Percentiles rank a stretch among this genome's conserved stretches.
Conservation (phyloP, 2,888 invertebrate species). For the Leptodirus hochenwartii region DNA sequence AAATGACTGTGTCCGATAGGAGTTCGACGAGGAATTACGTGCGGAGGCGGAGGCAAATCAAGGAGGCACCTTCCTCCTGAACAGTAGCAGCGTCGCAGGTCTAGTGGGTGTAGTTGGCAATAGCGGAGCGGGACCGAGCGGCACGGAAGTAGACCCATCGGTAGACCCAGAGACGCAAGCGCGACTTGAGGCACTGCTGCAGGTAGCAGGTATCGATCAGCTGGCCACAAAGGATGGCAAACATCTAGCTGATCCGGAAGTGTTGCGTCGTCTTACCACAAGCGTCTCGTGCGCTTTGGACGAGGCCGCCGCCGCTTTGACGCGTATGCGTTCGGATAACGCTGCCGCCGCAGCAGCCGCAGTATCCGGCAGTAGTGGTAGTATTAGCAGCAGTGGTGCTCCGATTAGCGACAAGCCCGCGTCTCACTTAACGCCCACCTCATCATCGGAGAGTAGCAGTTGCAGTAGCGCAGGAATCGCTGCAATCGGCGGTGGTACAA, state of each 20-base stretch:
- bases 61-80: conserved; percentile 47
- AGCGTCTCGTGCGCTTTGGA: conserved; percentile 79
- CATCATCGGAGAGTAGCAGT: no score
- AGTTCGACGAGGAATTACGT: conserved; percentile 42
- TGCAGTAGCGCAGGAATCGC: not conserved
- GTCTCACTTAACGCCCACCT: no score
- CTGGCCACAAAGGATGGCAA: conserved; percentile 63
- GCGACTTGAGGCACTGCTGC: conserved; percentile 78
- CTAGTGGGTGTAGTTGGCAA: no score
- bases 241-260: conserved; percentile 76
- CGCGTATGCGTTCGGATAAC: conserved; percentile 88
- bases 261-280: conserved; percentile 68
- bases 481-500: not conserved
- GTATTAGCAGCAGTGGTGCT: conserved; percentile 5
- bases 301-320: conserved; percentile 91
- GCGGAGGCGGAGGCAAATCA: conserved; percentile 37
- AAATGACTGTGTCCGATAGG: conserved; percentile 20
- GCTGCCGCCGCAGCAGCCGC: conserved; percentile 16
- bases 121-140: no score
- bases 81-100: no score
- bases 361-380: conserved; percentile 16
- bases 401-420: no score
- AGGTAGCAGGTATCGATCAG: conserved; percentile 83
- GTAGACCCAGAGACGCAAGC: conserved; percentile 79
- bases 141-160: conserved; percentile 33